phyloP scores from a whole-genome alignment of 2,888 invertebrate genomes.

The Geophilus truncorum region DNA sequence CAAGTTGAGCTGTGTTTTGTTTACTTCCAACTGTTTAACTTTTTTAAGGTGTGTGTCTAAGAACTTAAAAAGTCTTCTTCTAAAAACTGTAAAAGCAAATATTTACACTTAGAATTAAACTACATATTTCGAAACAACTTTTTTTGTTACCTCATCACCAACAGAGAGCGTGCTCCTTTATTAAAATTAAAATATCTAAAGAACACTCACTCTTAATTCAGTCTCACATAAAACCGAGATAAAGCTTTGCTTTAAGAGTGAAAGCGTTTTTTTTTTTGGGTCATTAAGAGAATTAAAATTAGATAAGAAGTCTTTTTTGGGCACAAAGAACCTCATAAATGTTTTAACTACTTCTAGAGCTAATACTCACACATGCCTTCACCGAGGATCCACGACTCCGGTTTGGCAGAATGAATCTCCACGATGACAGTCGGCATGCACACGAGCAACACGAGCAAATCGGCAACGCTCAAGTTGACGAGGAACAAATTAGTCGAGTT shows the following conservation, averaged over 20 bases:
- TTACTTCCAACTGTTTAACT: background rate
- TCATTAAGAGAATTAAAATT: background rate
- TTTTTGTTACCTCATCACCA: too few species aligned
- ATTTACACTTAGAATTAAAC: too few species aligned
- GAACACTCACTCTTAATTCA: too few species aligned
- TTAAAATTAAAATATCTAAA: background rate
- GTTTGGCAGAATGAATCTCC: constrained; percentile 78
- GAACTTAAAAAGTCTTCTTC: too few species aligned
- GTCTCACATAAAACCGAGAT: background rate
- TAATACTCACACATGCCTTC: constrained; percentile 90
- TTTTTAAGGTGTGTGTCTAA: too few species aligned
- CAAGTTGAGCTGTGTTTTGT: background rate
- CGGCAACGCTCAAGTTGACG: constrained; percentile 87
- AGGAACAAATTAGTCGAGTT: constrained; percentile 93
- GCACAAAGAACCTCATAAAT: background rate
- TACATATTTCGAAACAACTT: too few species aligned
- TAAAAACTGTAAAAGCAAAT: too few species aligned
- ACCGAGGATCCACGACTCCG: constrained; percentile 89
- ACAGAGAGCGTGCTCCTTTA: background rate
- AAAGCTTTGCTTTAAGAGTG: background rate
- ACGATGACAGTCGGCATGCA: constrained; percentile 90
- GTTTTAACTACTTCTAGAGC: too few species aligned
- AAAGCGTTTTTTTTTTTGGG: background rate
- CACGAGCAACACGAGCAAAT: constrained; percentile 81
- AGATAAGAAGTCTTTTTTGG: too few species aligned